Percentiles rank a stretch among this genome's conserved stretches.
Evolutionary conservation across 2,113 vertebrate genomes (phyloP).

Genomic region (Pavo muticus): DNA sequence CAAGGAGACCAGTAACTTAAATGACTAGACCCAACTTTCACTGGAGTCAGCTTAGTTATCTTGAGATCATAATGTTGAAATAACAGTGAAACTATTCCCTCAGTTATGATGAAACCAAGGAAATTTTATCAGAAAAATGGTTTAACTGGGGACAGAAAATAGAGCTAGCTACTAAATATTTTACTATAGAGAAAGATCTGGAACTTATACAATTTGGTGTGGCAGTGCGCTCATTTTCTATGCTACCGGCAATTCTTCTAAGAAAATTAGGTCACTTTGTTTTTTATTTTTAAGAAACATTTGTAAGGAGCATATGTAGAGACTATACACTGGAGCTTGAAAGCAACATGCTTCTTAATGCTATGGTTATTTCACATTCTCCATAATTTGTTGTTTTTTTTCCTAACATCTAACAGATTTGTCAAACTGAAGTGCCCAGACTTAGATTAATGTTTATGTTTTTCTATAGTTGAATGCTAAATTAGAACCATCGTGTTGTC

Average conservation of each 20-base stretch:
- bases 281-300: not conserved
- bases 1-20: not conserved
- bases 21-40: not conserved
- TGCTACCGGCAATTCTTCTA: not conserved
- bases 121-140: not conserved
- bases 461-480: not conserved
- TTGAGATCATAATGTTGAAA: not conserved
- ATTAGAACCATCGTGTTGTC: not conserved
- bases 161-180: slow-evolving; percentile 35
- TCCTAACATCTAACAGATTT: not conserved
- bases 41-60: not conserved
- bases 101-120: not conserved
- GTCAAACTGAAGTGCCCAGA: not conserved
- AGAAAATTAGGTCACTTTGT: not conserved
- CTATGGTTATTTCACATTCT: not conserved
- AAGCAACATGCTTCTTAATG: not conserved
- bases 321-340: not conserved
- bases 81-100: not conserved
- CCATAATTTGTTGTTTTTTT: not conserved
- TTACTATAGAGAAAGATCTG: not conserved
- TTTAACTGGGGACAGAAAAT: not conserved
- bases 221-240: not conserved
- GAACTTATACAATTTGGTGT: not conserved
- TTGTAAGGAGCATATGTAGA: not conserved
- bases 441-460: not conserved